A percentile compares a stretch with the other conserved stretches of the same genome.
These are phyloP conservation scores for Corydoras maculifer DNA, from an alignment of 2,113 vertebrate genomes.

Conservation along the genomic window DNA sequence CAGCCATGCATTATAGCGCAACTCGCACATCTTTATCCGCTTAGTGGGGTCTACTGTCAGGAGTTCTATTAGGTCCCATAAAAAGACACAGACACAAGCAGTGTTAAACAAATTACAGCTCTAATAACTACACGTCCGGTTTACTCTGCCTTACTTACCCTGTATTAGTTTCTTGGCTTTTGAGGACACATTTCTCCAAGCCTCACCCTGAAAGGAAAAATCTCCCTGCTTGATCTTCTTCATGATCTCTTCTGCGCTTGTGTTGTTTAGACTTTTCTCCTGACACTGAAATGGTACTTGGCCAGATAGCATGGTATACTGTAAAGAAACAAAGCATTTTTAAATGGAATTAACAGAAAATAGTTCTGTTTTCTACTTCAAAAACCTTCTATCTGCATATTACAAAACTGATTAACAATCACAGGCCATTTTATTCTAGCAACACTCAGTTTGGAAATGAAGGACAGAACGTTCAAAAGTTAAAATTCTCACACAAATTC, in stretches of 20 bases:
- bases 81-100: neutral
- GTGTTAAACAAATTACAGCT: neutral
- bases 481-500: neutral
- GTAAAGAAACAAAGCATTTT: constrained; percentile 38
- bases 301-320: constrained; percentile 98
- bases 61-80: constrained; percentile 68
- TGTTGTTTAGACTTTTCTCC: constrained; percentile 81
- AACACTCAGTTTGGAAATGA: no score
- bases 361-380: neutral
- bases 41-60: constrained; percentile 96
- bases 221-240: constrained; percentile 97
- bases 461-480: no score
- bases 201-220: constrained; percentile 94
- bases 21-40: constrained; percentile 94
- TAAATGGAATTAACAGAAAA: neutral
- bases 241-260: constrained; percentile 93
- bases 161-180: constrained; percentile 95
- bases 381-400: no score
- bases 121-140: neutral
- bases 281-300: constrained; percentile 96
- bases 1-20: constrained; percentile 92
- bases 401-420: no score
- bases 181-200: constrained; percentile 93
- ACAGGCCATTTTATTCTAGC: no score
- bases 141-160: constrained; percentile 60